phyloP scores from a whole-genome alignment of 2,888 invertebrate genomes.

The Notocelia uddmanniana region DNA sequence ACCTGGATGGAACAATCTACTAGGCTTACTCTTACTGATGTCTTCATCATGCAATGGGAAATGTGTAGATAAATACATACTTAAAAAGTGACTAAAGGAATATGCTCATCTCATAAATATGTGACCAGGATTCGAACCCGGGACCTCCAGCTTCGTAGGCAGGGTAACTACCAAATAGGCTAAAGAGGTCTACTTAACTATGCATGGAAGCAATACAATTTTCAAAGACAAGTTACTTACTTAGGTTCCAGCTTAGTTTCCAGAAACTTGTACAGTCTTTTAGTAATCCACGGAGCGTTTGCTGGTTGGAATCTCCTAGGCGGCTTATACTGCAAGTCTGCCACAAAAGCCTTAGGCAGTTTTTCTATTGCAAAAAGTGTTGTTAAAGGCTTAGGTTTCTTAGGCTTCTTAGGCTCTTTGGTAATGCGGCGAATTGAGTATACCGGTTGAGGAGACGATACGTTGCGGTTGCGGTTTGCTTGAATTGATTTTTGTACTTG shows the following conservation, averaged over 20 bases:
- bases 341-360: slow-evolving; percentile 65
- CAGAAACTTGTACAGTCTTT: slow-evolving; percentile 72
- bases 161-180: no score
- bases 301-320: slow-evolving; percentile 71
- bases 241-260: slow-evolving; percentile 73
- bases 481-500: slow-evolving; percentile 61
- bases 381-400: no score
- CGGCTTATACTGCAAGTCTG: slow-evolving; percentile 76
- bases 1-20: no score
- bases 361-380: slow-evolving; percentile 53
- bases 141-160: no score
- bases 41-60: no score
- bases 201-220: no score
- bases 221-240: slow-evolving; percentile 58
- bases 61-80: no score
- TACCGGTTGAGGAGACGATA: slow-evolving; percentile 60
- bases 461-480: slow-evolving; percentile 52
- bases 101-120: no score
- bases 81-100: no score
- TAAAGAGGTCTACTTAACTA: no score
- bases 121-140: no score
- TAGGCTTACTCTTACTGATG: no score
- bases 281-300: slow-evolving; percentile 76
- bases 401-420: slow-evolving; percentile 53
- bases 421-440: slow-evolving; percentile 48